A percentile compares a stretch with the other conserved stretches of the same genome.
Evolutionary conservation across 2,888 invertebrate genomes (phyloP).

Genomic region (Cerastis leucographa): DNA sequence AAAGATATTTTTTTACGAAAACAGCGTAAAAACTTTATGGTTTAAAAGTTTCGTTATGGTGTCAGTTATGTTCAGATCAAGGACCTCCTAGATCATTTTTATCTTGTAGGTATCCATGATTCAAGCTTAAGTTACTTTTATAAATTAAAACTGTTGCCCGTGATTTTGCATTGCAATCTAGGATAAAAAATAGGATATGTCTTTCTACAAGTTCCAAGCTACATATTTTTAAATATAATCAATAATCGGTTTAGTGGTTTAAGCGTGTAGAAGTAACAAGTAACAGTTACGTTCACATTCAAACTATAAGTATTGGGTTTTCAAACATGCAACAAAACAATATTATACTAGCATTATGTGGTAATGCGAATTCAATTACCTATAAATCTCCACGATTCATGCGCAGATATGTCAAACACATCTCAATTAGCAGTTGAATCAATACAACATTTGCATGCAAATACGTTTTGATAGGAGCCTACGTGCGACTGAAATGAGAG

Average conservation of each 20-base stretch:
- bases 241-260: neutral
- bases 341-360: slow-evolving; percentile 6
- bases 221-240: neutral
- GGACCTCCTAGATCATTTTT: too few relatives aligned
- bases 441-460: slow-evolving; percentile 72
- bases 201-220: neutral
- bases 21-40: too few relatives aligned
- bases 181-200: neutral
- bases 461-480: slow-evolving; percentile 69
- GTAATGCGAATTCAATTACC: slow-evolving; percentile 37
- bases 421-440: slow-evolving; percentile 69
- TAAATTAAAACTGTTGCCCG: too few relatives aligned
- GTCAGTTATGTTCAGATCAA: too few relatives aligned
- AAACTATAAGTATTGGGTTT: neutral
- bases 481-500: slow-evolving; percentile 71
- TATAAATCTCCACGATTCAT: slow-evolving; percentile 34
- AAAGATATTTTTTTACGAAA: too few relatives aligned
- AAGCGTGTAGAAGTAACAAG: neutral
- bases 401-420: slow-evolving; percentile 53
- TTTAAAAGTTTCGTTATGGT: too few relatives aligned
- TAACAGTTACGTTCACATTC: neutral
- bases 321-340: neutral
- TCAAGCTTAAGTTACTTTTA: too few relatives aligned
- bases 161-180: too few relatives aligned
- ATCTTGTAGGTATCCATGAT: too few relatives aligned